Conservation (phyloP, 2,888 invertebrate species). For the Dascillus cervinus region DNA sequence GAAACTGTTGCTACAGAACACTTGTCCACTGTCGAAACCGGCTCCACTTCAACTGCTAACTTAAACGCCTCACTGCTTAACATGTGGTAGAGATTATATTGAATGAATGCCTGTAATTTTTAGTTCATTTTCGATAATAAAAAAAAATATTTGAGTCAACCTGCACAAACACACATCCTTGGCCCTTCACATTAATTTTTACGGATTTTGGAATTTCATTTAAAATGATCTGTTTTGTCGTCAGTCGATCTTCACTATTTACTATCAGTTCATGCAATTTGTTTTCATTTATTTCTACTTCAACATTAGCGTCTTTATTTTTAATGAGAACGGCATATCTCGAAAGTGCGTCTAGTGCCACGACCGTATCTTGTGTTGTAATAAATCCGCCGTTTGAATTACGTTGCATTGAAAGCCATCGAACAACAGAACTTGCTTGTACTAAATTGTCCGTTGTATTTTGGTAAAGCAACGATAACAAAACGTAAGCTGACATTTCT, state of each 20-base stretch:
- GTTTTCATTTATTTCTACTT: constrained; percentile 41
- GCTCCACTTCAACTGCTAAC: constrained; percentile 41
- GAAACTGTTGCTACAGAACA: constrained; percentile 42
- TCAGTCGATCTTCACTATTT: constrained; percentile 43
- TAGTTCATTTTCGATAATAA: constrained; percentile 1
- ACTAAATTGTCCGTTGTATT: constrained; percentile 46
- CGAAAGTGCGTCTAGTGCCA: constrained; percentile 53
- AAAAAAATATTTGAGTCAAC: constrained; percentile 28
- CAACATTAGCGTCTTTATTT: constrained; percentile 40
- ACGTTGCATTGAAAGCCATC: constrained; percentile 66
- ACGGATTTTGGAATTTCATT: constrained; percentile 42
- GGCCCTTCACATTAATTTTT: constrained; percentile 44
- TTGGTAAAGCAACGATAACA: constrained; percentile 50
- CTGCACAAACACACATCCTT: constrained; percentile 51
- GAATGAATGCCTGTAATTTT: constrained; percentile 40
- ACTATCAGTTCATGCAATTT: constrained; percentile 42
- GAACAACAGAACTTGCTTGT: constrained; percentile 53
- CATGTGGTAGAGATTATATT: constrained; percentile 45
- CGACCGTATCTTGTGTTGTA: constrained; percentile 64
- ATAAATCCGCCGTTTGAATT: constrained; percentile 64
- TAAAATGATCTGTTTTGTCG: constrained; percentile 42
- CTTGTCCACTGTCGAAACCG: constrained; percentile 41
- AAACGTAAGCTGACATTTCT: constrained; percentile 61
- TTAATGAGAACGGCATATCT: constrained; percentile 47
- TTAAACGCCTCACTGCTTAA: constrained; percentile 47